phyloP scores from a whole-genome alignment of 2,888 invertebrate genomes.

The Troides aeacus region DNA sequence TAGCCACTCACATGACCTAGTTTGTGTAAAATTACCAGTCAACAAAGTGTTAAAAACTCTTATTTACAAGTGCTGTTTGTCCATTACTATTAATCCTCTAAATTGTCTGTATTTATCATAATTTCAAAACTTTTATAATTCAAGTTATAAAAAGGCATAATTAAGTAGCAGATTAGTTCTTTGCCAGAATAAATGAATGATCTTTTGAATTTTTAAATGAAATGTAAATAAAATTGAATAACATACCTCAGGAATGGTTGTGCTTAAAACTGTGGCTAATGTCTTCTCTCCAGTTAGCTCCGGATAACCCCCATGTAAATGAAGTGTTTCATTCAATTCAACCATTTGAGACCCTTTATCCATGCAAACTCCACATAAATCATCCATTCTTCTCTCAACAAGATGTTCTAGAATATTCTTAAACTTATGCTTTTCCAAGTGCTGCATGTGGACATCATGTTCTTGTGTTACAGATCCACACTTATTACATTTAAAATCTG shows the following conservation, averaged over 20 bases:
- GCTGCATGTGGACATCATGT: slow-evolving; percentile 54
- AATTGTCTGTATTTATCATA: too few relatives aligned
- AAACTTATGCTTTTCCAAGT: slow-evolving; percentile 70
- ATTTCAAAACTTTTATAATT: too few relatives aligned
- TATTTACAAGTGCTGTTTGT: too few relatives aligned
- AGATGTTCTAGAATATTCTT: slow-evolving; percentile 55
- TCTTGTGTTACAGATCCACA: slow-evolving; percentile 47
- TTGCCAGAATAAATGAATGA: too few relatives aligned
- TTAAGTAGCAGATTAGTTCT: too few relatives aligned
- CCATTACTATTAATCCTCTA: too few relatives aligned
- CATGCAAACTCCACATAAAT: slow-evolving; percentile 60
- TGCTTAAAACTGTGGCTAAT: slow-evolving; percentile 51
- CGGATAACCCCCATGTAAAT: slow-evolving; percentile 61
- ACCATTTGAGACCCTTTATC: slow-evolving; percentile 47
- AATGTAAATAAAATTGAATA: too few relatives aligned
- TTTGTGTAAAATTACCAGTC: too few relatives aligned
- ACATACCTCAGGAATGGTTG: slow-evolving; percentile 66
- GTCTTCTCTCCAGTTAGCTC: slow-evolving; percentile 57
- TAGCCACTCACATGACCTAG: too few relatives aligned
- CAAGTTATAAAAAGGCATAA: too few relatives aligned
- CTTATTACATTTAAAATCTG: slow-evolving; percentile 51
- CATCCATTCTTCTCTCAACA: slow-evolving; percentile 52
- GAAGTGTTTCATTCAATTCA: slow-evolving; percentile 50
- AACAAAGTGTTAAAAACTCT: too few relatives aligned
- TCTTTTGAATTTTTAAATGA: too few relatives aligned